Evolutionary conservation across 2,113 vertebrate species (phyloP).

Genomic region (Phalacrocorax pelagicus): DNA sequence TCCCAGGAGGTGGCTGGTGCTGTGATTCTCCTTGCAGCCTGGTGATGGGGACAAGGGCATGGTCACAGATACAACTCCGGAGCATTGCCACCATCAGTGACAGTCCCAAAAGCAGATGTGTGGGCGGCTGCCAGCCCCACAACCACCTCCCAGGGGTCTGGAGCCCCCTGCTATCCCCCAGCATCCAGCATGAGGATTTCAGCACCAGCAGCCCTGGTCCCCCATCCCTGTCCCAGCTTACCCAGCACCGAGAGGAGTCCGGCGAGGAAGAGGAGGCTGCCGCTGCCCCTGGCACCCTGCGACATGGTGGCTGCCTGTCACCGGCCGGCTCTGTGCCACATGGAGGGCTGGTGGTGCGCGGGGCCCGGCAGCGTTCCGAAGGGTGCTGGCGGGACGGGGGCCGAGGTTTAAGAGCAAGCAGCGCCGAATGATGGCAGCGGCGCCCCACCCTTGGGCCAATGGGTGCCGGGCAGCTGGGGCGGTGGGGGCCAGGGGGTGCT

Average conservation of each 20-base stretch:
- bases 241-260: background rate
- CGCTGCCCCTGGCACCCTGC: background rate
- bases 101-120: background rate
- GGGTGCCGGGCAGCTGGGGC: background rate
- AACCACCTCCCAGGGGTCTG: background rate
- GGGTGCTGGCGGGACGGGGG: background rate
- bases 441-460: background rate
- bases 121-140: background rate
- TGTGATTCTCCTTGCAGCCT: background rate
- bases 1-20: background rate
- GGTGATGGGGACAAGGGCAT: fast-evolving
- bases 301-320: slow-evolving; percentile 15
- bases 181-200: background rate
- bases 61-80: fast-evolving
- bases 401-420: slow-evolving; percentile 8
- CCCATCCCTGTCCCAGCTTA: background rate
- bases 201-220: background rate
- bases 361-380: background rate
- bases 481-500: background rate
- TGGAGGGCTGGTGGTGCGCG: background rate
- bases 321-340: background rate
- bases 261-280: background rate
- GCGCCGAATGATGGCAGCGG: background rate
- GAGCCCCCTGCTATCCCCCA: background rate
- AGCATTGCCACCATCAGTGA: background rate